These are phyloP conservation scores for Laupala kohalensis DNA, from an alignment of 1,140 invertebrate species.

Conservation along the genomic window DNA sequence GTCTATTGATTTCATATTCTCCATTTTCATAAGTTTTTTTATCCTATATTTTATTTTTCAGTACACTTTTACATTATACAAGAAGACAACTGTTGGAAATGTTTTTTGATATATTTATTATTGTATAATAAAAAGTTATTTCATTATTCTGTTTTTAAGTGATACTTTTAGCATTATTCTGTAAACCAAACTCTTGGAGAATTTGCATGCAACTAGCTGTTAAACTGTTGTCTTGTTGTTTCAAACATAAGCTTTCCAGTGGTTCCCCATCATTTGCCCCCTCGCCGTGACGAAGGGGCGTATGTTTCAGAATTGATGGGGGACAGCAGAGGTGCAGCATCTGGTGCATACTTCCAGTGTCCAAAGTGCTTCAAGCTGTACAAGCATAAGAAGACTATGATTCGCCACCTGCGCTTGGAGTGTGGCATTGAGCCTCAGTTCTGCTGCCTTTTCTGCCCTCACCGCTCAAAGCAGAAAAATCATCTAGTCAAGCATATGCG, in stretches of 20 bases:
- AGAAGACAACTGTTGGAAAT: no score
- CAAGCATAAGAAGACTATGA: conserved; percentile 11
- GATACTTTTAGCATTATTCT: no score
- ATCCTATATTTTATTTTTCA: no score
- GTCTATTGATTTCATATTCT: no score
- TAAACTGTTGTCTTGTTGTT: background rate
- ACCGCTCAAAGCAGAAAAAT: conserved; percentile 41
- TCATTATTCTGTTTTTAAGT: no score
- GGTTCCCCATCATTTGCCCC: background rate
- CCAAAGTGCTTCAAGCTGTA: conserved; percentile 39
- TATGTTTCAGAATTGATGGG: background rate
- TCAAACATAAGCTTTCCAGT: background rate
- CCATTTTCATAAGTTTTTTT: no score
- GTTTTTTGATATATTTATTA: no score
- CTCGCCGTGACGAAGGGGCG: background rate
- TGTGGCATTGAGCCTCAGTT: conserved; percentile 23
- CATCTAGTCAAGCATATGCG: conserved; percentile 71
- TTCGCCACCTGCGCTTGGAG: conserved; percentile 21
- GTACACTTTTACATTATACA: no score
- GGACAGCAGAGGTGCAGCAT: background rate
- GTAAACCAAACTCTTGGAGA: no score
- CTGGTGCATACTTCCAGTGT: conserved; percentile 23
- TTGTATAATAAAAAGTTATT: no score
- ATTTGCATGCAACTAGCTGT: background rate
- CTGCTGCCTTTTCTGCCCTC: conserved; percentile 22